These are phyloP conservation scores for Malurus splendens DNA, from an alignment of 2,797 vertebrate genomes.

Conservation along the genomic window DNA sequence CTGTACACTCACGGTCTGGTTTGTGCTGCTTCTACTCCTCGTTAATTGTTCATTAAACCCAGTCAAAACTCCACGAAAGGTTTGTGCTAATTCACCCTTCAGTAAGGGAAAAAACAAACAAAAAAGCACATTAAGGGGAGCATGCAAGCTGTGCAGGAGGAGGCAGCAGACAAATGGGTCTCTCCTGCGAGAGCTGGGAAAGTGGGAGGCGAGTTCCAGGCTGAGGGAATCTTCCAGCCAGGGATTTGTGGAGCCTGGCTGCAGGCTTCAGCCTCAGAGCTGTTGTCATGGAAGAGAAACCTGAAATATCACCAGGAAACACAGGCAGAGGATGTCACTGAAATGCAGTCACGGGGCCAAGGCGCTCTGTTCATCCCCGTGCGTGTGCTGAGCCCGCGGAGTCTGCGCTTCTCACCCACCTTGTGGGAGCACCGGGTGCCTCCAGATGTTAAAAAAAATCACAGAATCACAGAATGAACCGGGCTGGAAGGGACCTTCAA, in stretches of 20 bases:
- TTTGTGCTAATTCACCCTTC: not conserved
- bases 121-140: not conserved
- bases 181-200: not conserved
- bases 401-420: not conserved
- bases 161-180: not conserved
- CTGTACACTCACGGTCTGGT: not conserved
- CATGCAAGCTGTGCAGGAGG: not conserved
- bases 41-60: conserved; percentile 4
- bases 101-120: not conserved
- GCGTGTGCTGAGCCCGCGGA: fast-evolving
- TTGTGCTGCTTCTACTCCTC: not conserved
- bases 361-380: not conserved
- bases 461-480: too few relatives aligned
- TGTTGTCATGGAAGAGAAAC: not conserved
- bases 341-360: not conserved
- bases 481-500: too few relatives aligned
- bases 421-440: not conserved
- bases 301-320: not conserved
- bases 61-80: not conserved
- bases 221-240: fast-evolving
- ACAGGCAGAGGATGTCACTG: not conserved
- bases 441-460: not conserved
- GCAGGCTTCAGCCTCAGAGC: not conserved
- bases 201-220: fast-evolving
- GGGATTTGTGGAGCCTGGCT: not conserved